Evolutionary conservation across 2,888 invertebrate genomes (phyloP), one percentile per base, ranked within the genome.

Genomic region (Keiferia lycopersicella): DNA sequence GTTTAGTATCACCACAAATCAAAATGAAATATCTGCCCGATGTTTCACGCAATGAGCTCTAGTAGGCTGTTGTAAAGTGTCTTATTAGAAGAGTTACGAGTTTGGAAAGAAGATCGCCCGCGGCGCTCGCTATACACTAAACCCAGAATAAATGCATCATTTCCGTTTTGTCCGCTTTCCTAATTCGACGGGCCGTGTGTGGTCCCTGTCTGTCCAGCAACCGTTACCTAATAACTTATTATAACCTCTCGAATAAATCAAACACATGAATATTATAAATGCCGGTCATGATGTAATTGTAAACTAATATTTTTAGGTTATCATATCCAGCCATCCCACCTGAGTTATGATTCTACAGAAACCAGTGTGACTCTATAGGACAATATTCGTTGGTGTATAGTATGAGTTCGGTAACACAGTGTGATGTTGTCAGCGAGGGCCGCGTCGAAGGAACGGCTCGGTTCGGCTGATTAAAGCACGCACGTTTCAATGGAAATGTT

Each of bases 51-150:
- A 82, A 84, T 84, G 83, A 83, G 84, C 83, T 80, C 82, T 83
- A 82, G 80, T 83, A 84, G 86, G 80, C 83, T 82, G 80, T 81
- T 82, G 84, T 87, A 84, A 86, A 84, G 78, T 87, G 83, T 86
- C 86, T 86, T 87, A 86, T 85, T 85, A 84, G 80, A 86, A 87
- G 86, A 89, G 80, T 88, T 88, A 88, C 84, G 87, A 82, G 81
- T 79, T 84, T 84, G 78, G 80, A 84, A 81, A 80, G 77, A 81
- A 83, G 79, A 79, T 83, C 86, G 84, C 88, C 90, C 82, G 88
- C 86, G 80, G 89, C 83, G 88, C 75, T 73, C 73, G 74, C 74
- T 77, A 76, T 77, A 78, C 78, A 81, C 82, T 81, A 78, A 81
- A 79, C 77, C 79, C 76, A 79, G 78, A 84, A 87, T 86, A 84